Evolutionary conservation across 2,797 vertebrate genomes (phyloP).

Genomic region (Champsocephalus esox): DNA sequence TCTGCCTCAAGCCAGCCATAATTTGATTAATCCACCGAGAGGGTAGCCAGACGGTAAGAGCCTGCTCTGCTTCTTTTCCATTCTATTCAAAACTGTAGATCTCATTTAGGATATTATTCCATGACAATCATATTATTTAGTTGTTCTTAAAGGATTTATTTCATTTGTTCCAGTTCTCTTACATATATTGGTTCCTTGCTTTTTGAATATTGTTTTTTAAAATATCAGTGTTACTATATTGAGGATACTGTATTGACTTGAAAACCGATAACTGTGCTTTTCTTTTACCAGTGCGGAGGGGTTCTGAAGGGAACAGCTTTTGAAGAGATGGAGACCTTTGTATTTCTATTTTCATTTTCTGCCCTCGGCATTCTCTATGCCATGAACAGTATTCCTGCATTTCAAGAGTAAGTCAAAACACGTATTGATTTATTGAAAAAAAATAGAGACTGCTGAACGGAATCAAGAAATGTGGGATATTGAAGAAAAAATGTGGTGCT

Average conservation of each 20-base stretch:
- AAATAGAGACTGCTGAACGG: too few relatives aligned
- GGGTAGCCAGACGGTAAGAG: conserved; percentile 76
- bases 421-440: conserved; percentile 14
- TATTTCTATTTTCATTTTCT: conserved; percentile 86
- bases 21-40: conserved; percentile 73
- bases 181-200: not conserved
- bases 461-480: too few relatives aligned
- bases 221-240: not conserved
- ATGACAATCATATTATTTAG: conserved; percentile 3
- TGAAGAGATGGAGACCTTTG: conserved; percentile 77
- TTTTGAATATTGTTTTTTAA: conserved; percentile 1
- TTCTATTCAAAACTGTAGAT: conserved; percentile 13
- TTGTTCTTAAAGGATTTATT: conserved; percentile 14
- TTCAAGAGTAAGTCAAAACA: conserved; percentile 89
- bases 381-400: conserved; percentile 80
- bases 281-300: conserved; percentile 15
- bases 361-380: conserved; percentile 87
- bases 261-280: conserved; percentile 1
- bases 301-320: conserved; percentile 37
- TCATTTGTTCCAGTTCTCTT: not conserved
- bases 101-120: conserved; percentile 15
- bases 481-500: too few relatives aligned
- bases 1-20: conserved; percentile 56
- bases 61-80: conserved; percentile 43
- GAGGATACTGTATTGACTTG: not conserved